These are phyloP conservation scores for Drosophila mimetica DNA, from an alignment of 2,888 invertebrate genomes.

Conservation along the genomic window DNA sequence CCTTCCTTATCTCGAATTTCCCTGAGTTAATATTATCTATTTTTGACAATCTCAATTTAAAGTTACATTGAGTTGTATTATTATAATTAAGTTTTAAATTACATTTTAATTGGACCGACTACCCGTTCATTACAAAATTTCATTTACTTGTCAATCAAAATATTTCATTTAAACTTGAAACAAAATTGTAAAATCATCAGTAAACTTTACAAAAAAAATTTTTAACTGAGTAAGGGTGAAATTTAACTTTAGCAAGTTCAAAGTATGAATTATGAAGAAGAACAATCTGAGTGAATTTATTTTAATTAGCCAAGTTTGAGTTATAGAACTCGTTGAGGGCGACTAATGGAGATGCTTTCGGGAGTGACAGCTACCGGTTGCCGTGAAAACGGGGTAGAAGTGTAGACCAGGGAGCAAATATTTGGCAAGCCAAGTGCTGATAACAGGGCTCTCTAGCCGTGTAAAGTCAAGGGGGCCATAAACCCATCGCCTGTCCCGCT, in stretches of 20 bases:
- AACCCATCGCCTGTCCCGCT: conserved; percentile 24
- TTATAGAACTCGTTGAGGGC: conserved; percentile 1
- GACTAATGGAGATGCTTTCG: conserved; percentile 1
- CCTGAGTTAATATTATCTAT: too few relatives aligned
- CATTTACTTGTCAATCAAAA: conserved; percentile 1
- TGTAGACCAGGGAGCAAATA: conserved; percentile 26
- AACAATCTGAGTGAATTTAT: conserved; percentile 2
- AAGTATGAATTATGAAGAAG: background rate
- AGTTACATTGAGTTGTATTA: too few relatives aligned
- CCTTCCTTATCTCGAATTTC: too few relatives aligned
- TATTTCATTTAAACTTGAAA: background rate
- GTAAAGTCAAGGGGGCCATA: conserved; percentile 47
- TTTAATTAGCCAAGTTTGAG: conserved; percentile 9
- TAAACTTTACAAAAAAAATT: background rate
- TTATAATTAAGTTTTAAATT: background rate
- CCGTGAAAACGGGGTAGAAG: conserved; percentile 15
- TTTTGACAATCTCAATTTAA: too few relatives aligned
- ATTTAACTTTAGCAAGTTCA: conserved; percentile 4
- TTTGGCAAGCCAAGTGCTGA: conserved; percentile 40
- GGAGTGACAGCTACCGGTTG: conserved; percentile 28
- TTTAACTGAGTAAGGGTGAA: background rate
- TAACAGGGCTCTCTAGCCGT: conserved; percentile 13
- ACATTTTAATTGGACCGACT: background rate
- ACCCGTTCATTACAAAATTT: background rate
- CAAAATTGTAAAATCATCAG: background rate